These are phyloP conservation scores for Andricus curvator DNA, from an alignment of 2,888 invertebrate genomes.

Conservation along the genomic window DNA sequence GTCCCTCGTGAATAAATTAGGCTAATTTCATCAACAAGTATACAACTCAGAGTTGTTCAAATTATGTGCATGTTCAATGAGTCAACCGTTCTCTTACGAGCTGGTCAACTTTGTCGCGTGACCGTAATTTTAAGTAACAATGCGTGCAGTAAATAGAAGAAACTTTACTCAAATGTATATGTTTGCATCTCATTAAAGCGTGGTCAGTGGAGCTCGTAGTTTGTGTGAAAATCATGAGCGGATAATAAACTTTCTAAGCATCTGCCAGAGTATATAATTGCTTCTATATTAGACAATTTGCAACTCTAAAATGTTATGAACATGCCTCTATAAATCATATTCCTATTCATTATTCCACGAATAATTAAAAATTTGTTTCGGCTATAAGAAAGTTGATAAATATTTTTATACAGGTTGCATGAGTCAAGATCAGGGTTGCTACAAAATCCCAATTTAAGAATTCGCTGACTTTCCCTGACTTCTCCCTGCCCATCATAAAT, in stretches of 20 bases:
- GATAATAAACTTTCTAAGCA: constrained; percentile 4
- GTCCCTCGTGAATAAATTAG: constrained; percentile 10
- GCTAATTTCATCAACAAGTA: constrained; percentile 29
- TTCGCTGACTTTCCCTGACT: too few species aligned
- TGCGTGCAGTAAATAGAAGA: background rate
- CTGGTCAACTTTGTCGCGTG: constrained; percentile 27
- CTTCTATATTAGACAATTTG: background rate
- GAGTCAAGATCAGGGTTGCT: background rate
- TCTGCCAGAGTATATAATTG: background rate
- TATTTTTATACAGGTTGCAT: background rate
- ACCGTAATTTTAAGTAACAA: constrained; percentile 21
- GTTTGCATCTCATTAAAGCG: background rate
- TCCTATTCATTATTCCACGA: background rate
- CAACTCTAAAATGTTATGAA: background rate
- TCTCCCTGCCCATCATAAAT: too few species aligned
- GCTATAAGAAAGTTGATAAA: background rate
- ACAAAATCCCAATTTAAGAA: too few species aligned
- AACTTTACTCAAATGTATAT: background rate
- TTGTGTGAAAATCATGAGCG: constrained; percentile 2
- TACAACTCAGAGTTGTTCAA: background rate
- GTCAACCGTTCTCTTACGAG: background rate
- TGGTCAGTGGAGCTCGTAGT: background rate
- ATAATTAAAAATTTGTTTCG: background rate
- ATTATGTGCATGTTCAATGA: constrained; percentile 25
- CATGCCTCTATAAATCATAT: background rate